Percentiles rank a stretch among this genome's conserved stretches.
These are phyloP conservation scores for Cerastis rubricosa DNA, from an alignment of 2,888 invertebrate species.

Conservation along the genomic window DNA sequence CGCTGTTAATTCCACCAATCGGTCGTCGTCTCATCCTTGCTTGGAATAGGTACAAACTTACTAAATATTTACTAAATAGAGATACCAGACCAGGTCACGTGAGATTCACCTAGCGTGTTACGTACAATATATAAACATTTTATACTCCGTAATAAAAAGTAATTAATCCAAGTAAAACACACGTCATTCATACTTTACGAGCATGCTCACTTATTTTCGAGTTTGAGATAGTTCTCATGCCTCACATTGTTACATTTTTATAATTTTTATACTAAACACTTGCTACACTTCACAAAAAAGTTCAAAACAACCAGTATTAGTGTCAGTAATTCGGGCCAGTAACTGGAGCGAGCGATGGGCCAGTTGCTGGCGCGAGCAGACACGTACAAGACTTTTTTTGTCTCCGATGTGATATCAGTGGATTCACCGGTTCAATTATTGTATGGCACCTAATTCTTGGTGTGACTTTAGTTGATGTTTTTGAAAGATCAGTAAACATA, in stretches of 20 bases:
- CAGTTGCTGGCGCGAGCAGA: slow-evolving; percentile 54
- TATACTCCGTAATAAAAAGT: slow-evolving; percentile 24
- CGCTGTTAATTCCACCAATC: no score
- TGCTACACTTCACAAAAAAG: slow-evolving; percentile 72
- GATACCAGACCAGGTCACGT: background rate
- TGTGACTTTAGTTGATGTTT: background rate
- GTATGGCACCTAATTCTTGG: background rate
- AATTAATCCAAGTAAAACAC: slow-evolving; percentile 26
- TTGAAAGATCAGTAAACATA: background rate
- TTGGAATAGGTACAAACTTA: background rate
- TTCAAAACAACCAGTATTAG: slow-evolving; percentile 56
- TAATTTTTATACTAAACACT: slow-evolving; percentile 40
- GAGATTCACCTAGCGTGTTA: background rate
- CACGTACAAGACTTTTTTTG: slow-evolving; percentile 64
- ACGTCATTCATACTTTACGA: slow-evolving; percentile 29
- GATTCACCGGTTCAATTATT: slow-evolving; percentile 45
- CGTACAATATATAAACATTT: slow-evolving; percentile 7
- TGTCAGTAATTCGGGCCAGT: slow-evolving; percentile 67
- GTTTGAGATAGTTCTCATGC: slow-evolving; percentile 40
- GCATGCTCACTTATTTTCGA: slow-evolving; percentile 19
- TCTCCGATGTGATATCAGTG: slow-evolving; percentile 49
- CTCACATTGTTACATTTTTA: slow-evolving; percentile 27
- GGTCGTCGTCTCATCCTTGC: background rate
- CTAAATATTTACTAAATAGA: background rate
- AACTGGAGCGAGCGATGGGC: slow-evolving; percentile 64